Percentiles rank a stretch among this genome's conserved stretches.
Conservation (phyloP, 2,113 vertebrate species). For the Cervus canadensis region DNA sequence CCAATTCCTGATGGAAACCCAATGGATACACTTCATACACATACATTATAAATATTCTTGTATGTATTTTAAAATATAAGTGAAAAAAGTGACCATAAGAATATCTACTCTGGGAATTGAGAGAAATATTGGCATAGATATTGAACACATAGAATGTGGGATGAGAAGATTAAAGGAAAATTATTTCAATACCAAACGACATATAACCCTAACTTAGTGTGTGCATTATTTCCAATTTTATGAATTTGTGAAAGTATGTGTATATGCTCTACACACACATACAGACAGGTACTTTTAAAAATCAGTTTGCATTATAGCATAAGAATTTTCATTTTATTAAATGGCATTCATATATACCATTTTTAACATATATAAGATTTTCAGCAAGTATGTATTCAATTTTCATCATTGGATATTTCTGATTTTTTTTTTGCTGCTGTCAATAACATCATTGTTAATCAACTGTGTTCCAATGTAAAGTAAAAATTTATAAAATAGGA, state of each 20-base stretch:
- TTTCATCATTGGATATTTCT: neutral
- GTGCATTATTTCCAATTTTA: neutral
- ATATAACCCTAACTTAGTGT: neutral
- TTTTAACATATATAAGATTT: slow-evolving; percentile 25
- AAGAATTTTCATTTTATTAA: slow-evolving; percentile 23
- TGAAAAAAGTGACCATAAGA: slow-evolving; percentile 4
- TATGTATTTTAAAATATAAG: slow-evolving; percentile 5
- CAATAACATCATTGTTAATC: neutral
- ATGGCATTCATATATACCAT: neutral
- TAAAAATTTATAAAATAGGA: neutral
- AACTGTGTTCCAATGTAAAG: neutral
- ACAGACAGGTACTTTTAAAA: neutral
- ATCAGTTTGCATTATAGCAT: neutral
- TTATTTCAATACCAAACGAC: neutral
- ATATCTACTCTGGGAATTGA: neutral
- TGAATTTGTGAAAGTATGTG: neutral
- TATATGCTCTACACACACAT: neutral
- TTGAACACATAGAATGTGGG: neutral
- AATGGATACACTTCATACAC: neutral
- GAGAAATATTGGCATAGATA: neutral
- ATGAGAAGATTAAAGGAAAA: neutral
- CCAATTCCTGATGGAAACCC: neutral
- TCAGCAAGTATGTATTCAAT: neutral
- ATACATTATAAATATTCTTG: neutral
- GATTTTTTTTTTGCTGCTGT: neutral